Percentiles rank a stretch among this genome's conserved stretches.
Evolutionary conservation across 2,797 vertebrate genomes (phyloP).

Genomic region (Enteromius trimaculatus): DNA sequence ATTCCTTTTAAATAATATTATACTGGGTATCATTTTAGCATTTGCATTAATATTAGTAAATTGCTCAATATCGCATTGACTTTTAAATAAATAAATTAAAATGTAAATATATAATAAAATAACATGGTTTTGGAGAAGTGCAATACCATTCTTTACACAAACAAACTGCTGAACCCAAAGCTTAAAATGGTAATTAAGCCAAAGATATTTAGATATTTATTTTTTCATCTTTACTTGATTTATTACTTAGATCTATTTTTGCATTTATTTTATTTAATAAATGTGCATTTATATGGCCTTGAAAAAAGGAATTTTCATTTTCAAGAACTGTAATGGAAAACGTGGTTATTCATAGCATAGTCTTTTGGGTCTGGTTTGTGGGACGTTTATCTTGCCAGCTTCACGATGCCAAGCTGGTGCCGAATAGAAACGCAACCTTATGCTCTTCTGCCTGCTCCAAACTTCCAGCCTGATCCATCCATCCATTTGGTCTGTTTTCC

Average conservation of each 20-base stretch:
- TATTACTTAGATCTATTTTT: background rate
- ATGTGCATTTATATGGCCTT: background rate
- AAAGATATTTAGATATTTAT: background rate
- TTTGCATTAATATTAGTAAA: background rate
- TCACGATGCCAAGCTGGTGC: slow-evolving; percentile 23
- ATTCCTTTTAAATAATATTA: background rate
- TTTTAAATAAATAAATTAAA: slow-evolving; percentile 9
- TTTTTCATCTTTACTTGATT: background rate
- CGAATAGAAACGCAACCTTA: slow-evolving; percentile 44
- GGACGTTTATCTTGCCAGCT: slow-evolving; percentile 25
- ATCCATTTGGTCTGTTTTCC: slow-evolving; percentile 53
- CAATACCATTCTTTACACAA: background rate
- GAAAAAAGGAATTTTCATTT: background rate
- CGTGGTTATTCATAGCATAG: slow-evolving; percentile 3
- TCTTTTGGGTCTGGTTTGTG: slow-evolving; percentile 7
- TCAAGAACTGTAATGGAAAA: slow-evolving; percentile 21
- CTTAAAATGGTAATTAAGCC: background rate
- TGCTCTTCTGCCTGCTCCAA: slow-evolving; percentile 35
- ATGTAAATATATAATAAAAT: background rate
- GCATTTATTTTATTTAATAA: background rate
- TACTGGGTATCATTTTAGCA: background rate
- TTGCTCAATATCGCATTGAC: background rate
- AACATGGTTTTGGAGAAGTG: background rate
- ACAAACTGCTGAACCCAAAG: background rate
- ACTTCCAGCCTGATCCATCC: slow-evolving; percentile 42